These are phyloP conservation scores for Anhinga anhinga DNA, from an alignment of 2,113 vertebrate genomes.

Conservation along the genomic window DNA sequence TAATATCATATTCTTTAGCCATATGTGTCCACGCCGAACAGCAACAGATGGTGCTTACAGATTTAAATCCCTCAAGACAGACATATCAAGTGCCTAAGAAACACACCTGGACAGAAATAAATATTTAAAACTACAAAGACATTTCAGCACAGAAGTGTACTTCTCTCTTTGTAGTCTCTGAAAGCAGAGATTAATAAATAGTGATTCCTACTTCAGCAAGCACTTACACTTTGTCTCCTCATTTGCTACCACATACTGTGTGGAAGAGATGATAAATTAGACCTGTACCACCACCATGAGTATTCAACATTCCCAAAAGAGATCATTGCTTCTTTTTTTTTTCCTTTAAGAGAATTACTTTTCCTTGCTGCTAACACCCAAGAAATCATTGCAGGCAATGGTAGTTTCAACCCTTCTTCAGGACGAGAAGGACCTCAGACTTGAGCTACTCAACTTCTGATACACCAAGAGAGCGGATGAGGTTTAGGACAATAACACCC, in stretches of 20 bases:
- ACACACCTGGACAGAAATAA: conserved; percentile 50
- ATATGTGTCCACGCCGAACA: background rate
- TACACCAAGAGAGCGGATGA: background rate
- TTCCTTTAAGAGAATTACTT: background rate
- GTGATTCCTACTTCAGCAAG: conserved; percentile 13
- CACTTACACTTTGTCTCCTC: background rate
- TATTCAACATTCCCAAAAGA: background rate
- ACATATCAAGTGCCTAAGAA: conserved; percentile 13
- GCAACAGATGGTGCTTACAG: conserved; percentile 30
- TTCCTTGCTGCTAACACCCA: background rate
- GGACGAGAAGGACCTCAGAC: background rate
- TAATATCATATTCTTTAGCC: background rate
- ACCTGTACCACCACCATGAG: background rate
- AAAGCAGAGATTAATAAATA: conserved; percentile 51
- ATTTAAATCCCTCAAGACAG: conserved; percentile 20
- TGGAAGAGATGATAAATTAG: conserved; percentile 27
- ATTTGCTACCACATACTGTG: background rate
- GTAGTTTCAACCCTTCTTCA: background rate
- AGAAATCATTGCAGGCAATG: background rate
- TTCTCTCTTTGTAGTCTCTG: background rate
- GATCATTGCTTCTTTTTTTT: background rate
- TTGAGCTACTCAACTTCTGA: background rate
- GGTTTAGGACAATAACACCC: background rate
- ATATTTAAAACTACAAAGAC: conserved; percentile 17
- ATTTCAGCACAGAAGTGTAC: background rate